Percentiles rank a stretch among this genome's conserved stretches.
These are phyloP conservation scores for Tadarida brasiliensis DNA, from an alignment of 2,797 vertebrate genomes.

Conservation along the genomic window DNA sequence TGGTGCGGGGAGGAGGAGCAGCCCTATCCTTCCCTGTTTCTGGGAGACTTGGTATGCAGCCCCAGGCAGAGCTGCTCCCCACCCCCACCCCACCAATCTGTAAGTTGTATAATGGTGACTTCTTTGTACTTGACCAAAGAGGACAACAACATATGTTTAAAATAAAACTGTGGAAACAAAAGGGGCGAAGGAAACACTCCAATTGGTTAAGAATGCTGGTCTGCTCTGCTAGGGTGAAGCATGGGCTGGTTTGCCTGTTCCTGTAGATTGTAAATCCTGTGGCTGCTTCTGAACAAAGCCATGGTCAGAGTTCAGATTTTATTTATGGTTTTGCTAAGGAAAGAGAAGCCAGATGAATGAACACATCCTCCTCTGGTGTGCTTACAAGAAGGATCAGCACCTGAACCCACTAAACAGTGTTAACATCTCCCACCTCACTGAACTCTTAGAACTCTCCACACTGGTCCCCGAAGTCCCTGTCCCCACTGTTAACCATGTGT, in stretches of 20 bases:
- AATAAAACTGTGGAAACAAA: background rate
- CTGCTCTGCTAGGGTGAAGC: accelerated
- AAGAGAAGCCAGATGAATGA: background rate
- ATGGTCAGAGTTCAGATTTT: background rate
- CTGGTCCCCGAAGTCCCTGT: background rate
- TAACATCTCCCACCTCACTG: accelerated
- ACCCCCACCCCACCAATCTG: too few relatives aligned
- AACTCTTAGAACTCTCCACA: background rate
- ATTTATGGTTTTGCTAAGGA: background rate
- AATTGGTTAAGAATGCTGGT: accelerated
- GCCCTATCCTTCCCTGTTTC: background rate
- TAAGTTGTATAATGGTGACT: background rate
- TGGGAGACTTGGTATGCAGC: background rate
- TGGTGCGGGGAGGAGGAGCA: background rate
- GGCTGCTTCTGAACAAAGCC: background rate
- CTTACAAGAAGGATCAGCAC: too few relatives aligned
- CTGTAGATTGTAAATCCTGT: accelerated
- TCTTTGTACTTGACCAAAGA: background rate
- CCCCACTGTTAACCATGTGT: accelerated
- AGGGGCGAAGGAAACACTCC: background rate
- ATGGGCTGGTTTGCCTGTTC: accelerated
- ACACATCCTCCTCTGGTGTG: accelerated
- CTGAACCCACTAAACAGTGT: background rate
- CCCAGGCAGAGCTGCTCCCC: background rate
- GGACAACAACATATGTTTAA: too few relatives aligned